Conservation (phyloP, 2,888 invertebrate genomes). For the Stictocephala bisonia region DNA sequence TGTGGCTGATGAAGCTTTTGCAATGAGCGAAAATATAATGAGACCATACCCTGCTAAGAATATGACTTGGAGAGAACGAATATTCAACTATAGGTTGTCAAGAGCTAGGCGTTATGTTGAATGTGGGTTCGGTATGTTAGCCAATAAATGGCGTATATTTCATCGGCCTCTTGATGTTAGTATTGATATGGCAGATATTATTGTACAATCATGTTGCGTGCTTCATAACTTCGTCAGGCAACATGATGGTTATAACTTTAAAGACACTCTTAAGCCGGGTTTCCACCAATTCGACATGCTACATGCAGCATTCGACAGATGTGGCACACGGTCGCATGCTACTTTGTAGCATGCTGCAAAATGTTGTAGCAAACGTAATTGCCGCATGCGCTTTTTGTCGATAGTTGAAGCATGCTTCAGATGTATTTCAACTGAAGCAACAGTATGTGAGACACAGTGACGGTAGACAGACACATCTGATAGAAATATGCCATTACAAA, state of each 20-base stretch:
- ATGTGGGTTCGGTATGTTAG: conserved; percentile 57
- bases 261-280: conserved; percentile 53
- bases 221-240: conserved; percentile 53
- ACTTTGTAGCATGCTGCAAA: too few relatives aligned
- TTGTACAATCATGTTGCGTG: conserved; percentile 58
- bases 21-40: neutral
- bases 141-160: conserved; percentile 62
- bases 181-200: conserved; percentile 55
- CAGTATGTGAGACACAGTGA: too few relatives aligned
- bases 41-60: neutral
- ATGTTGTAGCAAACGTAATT: too few relatives aligned
- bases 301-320: too few relatives aligned
- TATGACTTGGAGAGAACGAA: conserved; percentile 51
- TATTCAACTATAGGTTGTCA: conserved; percentile 56
- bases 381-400: too few relatives aligned
- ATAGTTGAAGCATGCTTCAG: too few relatives aligned
- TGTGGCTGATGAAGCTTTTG: neutral
- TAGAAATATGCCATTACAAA: too few relatives aligned
- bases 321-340: too few relatives aligned
- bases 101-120: conserved; percentile 55
- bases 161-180: conserved; percentile 59
- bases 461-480: too few relatives aligned
- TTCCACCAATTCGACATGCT: too few relatives aligned
- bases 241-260: conserved; percentile 50
- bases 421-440: too few relatives aligned